Evolutionary conservation across 2,797 vertebrate species (phyloP), one percentile per base, ranked within the genome.

Genomic region (Lophotriccus pileatus): DNA sequence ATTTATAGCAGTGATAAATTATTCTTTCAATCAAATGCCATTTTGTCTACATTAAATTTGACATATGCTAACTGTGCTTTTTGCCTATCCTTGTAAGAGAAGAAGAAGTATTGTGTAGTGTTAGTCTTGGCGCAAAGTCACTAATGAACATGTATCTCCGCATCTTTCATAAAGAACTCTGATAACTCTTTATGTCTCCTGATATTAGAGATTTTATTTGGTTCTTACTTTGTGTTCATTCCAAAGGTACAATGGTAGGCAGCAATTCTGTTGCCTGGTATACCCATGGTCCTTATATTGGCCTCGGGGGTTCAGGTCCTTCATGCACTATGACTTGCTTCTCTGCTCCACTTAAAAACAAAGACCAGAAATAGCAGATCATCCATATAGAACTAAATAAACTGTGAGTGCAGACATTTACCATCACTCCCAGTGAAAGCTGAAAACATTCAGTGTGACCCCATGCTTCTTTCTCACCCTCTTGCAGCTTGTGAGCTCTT

Each of bases 361-460:
- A 74, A 87, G 24, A 37, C 15, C 68, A 78, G 55, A 90, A 91
- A 76, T 3, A 81, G 43, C 2, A 3, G 64, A 72, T 68, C 12
- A 46, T 50, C 86, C 53, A 50, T 19, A 64, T 8, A 83, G 41
- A 79, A 53, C 44, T 23, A 73, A 89, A 78, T 25, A 87, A 87
- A 79, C 27, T 17, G 15, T 36, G 66, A 84, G 30, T n/a, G 43
- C 41, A 80, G 63, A 34, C 27, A 52, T 87, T 69, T 64, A 39
- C 39, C 36, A 52, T 20, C 0, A 7, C 22, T 39, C 36, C 34
- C 50, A 80, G 37, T 0, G 0, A 84, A 92, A 89, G 25, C 58
- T 25, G 37, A 36, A 90, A 87, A 75, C 5, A 2, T 25, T 72
- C 64, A 75, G 7, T 0, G 0, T 74, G 47, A 70, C 43, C 44